Evolutionary conservation across 1,140 invertebrate genomes (phyloP).

Genomic region (Copidosoma floridanum): DNA sequence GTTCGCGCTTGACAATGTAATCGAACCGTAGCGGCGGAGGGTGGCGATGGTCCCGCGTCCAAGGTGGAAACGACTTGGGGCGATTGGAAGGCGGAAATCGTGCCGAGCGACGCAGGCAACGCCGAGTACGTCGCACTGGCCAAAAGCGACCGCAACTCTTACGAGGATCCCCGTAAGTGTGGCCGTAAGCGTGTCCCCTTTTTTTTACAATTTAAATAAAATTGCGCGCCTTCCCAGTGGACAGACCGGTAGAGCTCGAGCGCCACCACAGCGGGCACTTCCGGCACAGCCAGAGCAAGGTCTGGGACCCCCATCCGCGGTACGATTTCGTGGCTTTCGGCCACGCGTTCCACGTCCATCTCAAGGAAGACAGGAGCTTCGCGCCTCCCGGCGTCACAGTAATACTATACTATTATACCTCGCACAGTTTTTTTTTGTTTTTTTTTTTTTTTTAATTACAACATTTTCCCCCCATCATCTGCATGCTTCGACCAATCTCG

Average conservation of each 20-base stretch:
- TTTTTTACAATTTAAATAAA: neutral
- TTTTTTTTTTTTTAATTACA: too few species aligned
- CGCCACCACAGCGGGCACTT: slow-evolving; percentile 65
- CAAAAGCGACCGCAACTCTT: slow-evolving; percentile 48
- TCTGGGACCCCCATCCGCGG: slow-evolving; percentile 74
- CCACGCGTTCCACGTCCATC: slow-evolving; percentile 56
- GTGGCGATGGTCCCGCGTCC: too few species aligned
- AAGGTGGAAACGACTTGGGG: slow-evolving; percentile 25
- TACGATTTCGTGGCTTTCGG: slow-evolving; percentile 69
- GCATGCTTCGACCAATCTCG: too few species aligned
- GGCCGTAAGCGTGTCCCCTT: neutral
- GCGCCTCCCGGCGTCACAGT: slow-evolving; percentile 59
- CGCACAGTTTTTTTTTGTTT: too few species aligned
- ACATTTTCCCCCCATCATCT: too few species aligned
- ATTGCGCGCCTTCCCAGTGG: slow-evolving; percentile 26
- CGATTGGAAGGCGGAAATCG: slow-evolving; percentile 33
- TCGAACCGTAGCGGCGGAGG: too few species aligned
- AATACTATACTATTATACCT: too few species aligned
- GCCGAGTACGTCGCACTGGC: slow-evolving; percentile 43
- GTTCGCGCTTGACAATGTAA: too few species aligned
- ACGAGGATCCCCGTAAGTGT: slow-evolving; percentile 48
- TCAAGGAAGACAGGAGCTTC: slow-evolving; percentile 62
- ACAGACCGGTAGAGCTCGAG: slow-evolving; percentile 30
- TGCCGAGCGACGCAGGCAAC: slow-evolving; percentile 33
- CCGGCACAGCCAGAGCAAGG: slow-evolving; percentile 59